Conservation (phyloP, 2,113 vertebrate genomes). For the Tragelaphus imberbis region DNA sequence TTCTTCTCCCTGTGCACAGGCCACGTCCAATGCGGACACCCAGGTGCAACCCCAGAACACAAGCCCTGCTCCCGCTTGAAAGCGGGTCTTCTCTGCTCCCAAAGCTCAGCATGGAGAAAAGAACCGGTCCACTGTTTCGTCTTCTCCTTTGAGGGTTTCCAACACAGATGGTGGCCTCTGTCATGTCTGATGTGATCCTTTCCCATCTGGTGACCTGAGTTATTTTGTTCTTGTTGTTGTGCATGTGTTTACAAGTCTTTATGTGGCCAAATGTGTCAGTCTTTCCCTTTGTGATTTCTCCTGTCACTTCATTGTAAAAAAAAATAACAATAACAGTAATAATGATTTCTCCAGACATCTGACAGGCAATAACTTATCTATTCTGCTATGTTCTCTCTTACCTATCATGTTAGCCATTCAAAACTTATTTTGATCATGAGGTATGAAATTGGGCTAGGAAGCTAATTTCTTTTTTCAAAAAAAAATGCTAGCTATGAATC, state of each 20-base stretch:
- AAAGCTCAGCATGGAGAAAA: rapidly evolving
- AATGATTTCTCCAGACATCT: not conserved
- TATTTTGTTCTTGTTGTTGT: not conserved
- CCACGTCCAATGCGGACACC: rapidly evolving
- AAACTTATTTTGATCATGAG: not conserved
- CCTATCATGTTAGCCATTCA: not conserved
- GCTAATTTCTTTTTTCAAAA: not conserved
- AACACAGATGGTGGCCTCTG: not conserved
- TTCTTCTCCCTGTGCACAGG: not conserved
- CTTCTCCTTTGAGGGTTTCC: not conserved
- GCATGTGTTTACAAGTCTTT: not conserved
- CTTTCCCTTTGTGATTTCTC: constrained; percentile 8
- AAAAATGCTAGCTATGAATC: not conserved
- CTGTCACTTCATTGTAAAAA: not conserved
- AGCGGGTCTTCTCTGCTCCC: not conserved
- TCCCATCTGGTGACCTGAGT: not conserved
- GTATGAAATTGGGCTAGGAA: not conserved
- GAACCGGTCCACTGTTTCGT: not conserved
- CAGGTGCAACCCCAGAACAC: rapidly evolving
- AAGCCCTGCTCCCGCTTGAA: not conserved
- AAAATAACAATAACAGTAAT: not conserved
- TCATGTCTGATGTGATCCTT: not conserved
- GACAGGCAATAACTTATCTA: not conserved
- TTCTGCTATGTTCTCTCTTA: not conserved
- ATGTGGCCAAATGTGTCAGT: not conserved